Evolutionary conservation across 2,113 vertebrate genomes (phyloP).

Genomic region (Perca flavescens): DNA sequence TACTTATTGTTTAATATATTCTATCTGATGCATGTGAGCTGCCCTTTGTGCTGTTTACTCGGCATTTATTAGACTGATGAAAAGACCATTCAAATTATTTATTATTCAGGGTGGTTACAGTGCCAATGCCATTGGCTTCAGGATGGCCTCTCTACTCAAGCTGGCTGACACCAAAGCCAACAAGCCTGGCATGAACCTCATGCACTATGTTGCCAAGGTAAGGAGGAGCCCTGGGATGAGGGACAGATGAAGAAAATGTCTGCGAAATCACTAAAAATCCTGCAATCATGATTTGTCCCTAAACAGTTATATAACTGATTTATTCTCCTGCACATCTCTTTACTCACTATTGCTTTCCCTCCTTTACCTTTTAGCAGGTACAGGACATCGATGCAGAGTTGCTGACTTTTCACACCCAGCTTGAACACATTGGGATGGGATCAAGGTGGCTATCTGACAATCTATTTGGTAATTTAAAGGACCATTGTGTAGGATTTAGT

Average conservation of each 20-base stretch:
- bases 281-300: neutral
- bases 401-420: constrained; percentile 79
- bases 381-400: constrained; percentile 78
- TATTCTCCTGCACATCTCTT: neutral
- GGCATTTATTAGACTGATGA: neutral
- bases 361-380: constrained; percentile 75
- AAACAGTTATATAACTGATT: neutral
- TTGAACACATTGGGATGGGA: constrained; percentile 79
- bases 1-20: neutral
- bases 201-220: constrained; percentile 88
- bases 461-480: neutral
- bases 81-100: neutral
- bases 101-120: constrained; percentile 83
- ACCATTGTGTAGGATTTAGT: too few species aligned
- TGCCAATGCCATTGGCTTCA: constrained; percentile 84
- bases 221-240: constrained; percentile 8
- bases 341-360: neutral
- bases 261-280: neutral
- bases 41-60: neutral
- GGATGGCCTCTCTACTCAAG: constrained; percentile 85
- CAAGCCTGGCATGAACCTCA: constrained; percentile 87
- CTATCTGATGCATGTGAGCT: neutral
- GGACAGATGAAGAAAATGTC: neutral
- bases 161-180: constrained; percentile 88
- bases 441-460: constrained; percentile 69